These are phyloP conservation scores for Dicrostonyx torquatus DNA, from an alignment of 2,797 vertebrate genomes.

Conservation along the genomic window DNA sequence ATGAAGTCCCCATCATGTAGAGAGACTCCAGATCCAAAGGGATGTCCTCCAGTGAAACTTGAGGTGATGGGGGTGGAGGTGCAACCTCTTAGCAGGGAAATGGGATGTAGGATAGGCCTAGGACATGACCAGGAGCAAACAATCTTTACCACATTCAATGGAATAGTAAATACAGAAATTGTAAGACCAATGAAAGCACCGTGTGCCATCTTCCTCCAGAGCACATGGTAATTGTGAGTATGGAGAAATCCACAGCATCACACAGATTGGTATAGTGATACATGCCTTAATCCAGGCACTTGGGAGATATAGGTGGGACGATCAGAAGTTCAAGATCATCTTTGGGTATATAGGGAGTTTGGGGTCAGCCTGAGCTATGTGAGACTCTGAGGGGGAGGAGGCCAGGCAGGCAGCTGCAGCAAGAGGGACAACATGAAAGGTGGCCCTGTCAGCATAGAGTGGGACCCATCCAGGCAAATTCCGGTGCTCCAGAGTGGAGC, in stretches of 20 bases:
- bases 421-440: not conserved
- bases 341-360: not conserved
- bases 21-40: not conserved
- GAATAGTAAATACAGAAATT: not conserved
- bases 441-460: not conserved
- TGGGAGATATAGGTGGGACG: not conserved
- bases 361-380: not conserved
- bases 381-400: not conserved
- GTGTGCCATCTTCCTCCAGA: not conserved
- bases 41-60: not conserved
- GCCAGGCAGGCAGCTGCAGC: not conserved
- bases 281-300: not conserved
- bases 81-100: not conserved
- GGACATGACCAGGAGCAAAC: not conserved
- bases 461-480: not conserved
- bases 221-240: not conserved
- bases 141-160: not conserved
- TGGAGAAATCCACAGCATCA: not conserved
- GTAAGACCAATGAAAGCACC: not conserved
- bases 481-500: not conserved
- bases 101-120: not conserved
- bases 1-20: not conserved
- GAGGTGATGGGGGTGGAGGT: not conserved
- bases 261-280: not conserved
- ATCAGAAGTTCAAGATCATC: not conserved